Conservation (phyloP, 53 echinoderm and acorn worm genomes). For the Arbacia lixula region DNA sequence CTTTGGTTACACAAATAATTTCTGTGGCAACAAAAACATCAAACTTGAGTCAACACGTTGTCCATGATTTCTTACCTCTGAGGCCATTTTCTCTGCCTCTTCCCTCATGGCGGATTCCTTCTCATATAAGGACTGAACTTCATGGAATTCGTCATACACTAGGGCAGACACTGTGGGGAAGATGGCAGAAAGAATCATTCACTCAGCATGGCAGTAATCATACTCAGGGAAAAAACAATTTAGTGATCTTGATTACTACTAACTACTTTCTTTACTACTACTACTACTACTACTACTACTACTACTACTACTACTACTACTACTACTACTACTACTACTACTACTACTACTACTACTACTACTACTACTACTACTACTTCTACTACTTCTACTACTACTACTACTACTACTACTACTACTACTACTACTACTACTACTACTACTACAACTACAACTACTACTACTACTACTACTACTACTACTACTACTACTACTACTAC, state of each 20-base stretch:
- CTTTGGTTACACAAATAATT: too few relatives aligned
- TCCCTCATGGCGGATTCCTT: slow-evolving; percentile 83
- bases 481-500: slow-evolving; percentile 1
- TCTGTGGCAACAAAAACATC: too few relatives aligned
- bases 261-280: not conserved
- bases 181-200: not conserved
- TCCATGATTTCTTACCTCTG: slow-evolving; percentile 77
- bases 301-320: slow-evolving; percentile 1
- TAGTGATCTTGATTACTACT: not conserved
- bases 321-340: not conserved
- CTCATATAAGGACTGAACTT: slow-evolving; percentile 80
- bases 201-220: too few relatives aligned
- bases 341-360: not conserved
- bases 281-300: slow-evolving; percentile 1
- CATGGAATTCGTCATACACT: slow-evolving; percentile 80
- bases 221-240: too few relatives aligned
- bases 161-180: slow-evolving; percentile 76
- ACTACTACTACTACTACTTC: not conserved
- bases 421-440: not conserved
- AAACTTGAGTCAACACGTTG: too few relatives aligned
- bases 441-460: not conserved
- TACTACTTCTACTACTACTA: not conserved
- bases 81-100: slow-evolving; percentile 85
- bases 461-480: slow-evolving; percentile 1
- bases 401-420: slow-evolving; percentile 1